These are phyloP conservation scores for Chloroclystis v-ata DNA, from an alignment of 2,888 invertebrate genomes.

Conservation along the genomic window DNA sequence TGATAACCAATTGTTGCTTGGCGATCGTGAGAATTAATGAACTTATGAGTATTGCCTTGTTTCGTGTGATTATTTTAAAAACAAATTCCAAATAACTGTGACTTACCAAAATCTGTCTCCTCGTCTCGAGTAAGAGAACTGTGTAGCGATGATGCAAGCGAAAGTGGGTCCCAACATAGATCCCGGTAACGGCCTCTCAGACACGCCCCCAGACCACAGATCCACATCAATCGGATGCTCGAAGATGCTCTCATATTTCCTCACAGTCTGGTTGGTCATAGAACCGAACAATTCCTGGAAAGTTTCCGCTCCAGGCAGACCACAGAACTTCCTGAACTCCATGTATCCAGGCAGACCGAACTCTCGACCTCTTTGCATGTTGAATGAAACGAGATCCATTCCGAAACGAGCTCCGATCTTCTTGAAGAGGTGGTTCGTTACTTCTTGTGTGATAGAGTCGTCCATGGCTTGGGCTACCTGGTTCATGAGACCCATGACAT, in stretches of 20 bases:
- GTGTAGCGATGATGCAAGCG: constrained; percentile 94
- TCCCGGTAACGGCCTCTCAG: constrained; percentile 92
- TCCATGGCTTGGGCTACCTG: constrained; percentile 97
- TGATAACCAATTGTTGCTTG: too few species aligned
- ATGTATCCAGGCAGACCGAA: constrained; percentile 95
- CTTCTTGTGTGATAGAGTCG: constrained; percentile 93
- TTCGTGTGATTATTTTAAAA: too few species aligned
- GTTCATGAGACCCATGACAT: constrained; percentile 94
- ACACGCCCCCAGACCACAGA: constrained; percentile 96
- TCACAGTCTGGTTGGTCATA: constrained; percentile 92
- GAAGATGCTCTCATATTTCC: constrained; percentile 89
- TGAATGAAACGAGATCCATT: constrained; percentile 94
- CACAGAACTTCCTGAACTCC: constrained; percentile 95
- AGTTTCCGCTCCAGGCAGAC: constrained; percentile 85
- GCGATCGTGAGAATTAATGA: too few species aligned
- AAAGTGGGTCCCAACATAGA: constrained; percentile 97
- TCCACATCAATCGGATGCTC: constrained; percentile 95
- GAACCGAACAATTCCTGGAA: constrained; percentile 91
- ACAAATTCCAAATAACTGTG: too few species aligned
- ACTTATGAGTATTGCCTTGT: too few species aligned
- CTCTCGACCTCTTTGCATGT: constrained; percentile 95
- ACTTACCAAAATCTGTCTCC: constrained; percentile 94
- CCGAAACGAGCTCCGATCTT: constrained; percentile 87
- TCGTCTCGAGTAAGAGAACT: constrained; percentile 91
- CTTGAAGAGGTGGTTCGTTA: constrained; percentile 94